Evolutionary conservation across 2,113 vertebrate genomes (phyloP), one percentile per base, ranked within the genome.

Genomic region (Rhabdomys dilectus): DNA sequence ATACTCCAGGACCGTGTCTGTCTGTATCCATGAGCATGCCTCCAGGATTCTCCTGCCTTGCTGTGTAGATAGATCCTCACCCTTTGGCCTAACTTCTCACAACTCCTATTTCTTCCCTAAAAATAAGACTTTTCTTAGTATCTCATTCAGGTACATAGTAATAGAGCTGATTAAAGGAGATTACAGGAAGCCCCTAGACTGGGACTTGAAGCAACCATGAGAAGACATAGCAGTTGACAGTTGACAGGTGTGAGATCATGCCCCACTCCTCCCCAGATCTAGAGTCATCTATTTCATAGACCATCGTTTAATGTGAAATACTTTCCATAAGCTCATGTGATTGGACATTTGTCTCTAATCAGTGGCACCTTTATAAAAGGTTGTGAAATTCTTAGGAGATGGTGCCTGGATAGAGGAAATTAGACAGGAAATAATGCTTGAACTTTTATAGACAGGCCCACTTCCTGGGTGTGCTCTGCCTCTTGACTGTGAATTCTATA

Each of bases 121-220:
- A 39, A 77, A 82, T 34, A 56, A 70, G 58, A 5, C 48, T 93
- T 86, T 68, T 80, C 93, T 95, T 42, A 89, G 91, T 72, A 80
- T 34, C 26, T 72, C 53, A 84, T 75, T 80, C 70, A 62, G 64
- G 29, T 16, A 10, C 15, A 88, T 39, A 31, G 3, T 77, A 56
- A 58, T 68, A 58, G 53, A 42, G 62, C 84, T 75, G n/a, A 85
- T 85, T 64, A 88, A 91, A 39, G 58, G 39, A 75, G 17, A 80
- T 53, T 7, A 4, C 21, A 72, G 17, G 36, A 76, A 68, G n/a
- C 66, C 53, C 86, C 58, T 90, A 75, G 60, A 89, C 48, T 51
- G 78, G 91, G 60, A 31, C 39, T 10, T 39, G 72, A 73, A 39
- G n/a, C n/a, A 75, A 42, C 10, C 10, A 6, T 5, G 73, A 45